Base-by-base conservation (phyloP, 2,797 vertebrate species). In the Nothura maculosa region DNA sequence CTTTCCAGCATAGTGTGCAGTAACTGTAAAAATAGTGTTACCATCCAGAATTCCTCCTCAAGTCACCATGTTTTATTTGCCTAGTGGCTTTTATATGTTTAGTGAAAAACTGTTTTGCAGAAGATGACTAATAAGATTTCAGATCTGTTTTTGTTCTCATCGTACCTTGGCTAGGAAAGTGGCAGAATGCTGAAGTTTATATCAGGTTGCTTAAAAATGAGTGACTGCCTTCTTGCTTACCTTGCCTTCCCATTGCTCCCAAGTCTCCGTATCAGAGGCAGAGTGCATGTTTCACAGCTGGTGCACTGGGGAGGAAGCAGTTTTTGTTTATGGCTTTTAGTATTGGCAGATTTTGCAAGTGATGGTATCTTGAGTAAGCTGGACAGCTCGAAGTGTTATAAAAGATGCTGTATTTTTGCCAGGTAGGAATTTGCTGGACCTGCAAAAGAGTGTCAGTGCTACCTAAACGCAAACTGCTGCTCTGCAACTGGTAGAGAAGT, bases 61-160 rank as follows among this genome's bases (percentile, higher is more conserved):
- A 36, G 18, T 88, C 52, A 69, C 34, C 10, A 8, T 63, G 11
- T 62, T 72, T 91, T 70, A 50, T 77, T 92, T 87, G 34, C 15
- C 0, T 10, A 54, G 28, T 81, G 52, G 45, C 27, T 86, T 90
- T 61, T 86, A 19, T 57, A 92, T 54, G 36, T 68, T 54, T 42
- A 69, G 58, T 55, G 40, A 90, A 88, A 85, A 90, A 68, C 58
- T 89, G 24, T 64, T 94, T 63, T 85, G 66, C 86, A 61, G 22
- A 48, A 94, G 61, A 27, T 73, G 79, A 54, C 73, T 77, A 88
- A 68, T 87, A 70, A 79, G 42, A 64, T 81, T 57, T 11, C n/a
- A 66, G 24, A 16, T 78, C 60, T 67, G 72, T 93, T 96, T 94
- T 93, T 81, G 88, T 68, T 76, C 17, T 77, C 3, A 5, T 87